These are phyloP conservation scores for Anisognathus igniventris DNA, from an alignment of 2,797 vertebrate genomes.

Conservation along the genomic window DNA sequence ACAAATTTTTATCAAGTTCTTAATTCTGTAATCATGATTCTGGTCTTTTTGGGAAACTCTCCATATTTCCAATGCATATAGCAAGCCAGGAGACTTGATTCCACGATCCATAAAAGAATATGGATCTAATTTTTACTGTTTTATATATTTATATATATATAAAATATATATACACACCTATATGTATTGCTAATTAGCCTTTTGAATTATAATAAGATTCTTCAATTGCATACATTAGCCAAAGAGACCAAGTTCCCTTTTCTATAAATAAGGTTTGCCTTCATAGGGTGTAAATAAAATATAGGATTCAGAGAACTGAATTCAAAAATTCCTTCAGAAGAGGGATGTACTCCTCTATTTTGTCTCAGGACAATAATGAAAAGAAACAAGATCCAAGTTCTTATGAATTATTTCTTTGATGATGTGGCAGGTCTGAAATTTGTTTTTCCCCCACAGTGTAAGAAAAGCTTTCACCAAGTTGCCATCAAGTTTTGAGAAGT, in stretches of 20 bases:
- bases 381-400: neutral
- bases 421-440: neutral
- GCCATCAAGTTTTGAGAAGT: neutral
- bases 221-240: neutral
- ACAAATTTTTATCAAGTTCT: neutral
- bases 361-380: neutral
- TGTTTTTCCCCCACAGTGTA: neutral
- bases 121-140: neutral
- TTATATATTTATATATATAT: neutral
- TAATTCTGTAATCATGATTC: neutral
- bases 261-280: neutral
- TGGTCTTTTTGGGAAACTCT: neutral
- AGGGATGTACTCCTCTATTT: neutral
- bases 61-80: neutral
- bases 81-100: neutral
- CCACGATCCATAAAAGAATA: neutral
- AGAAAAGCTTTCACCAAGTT: neutral
- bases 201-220: neutral
- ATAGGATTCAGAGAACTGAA: neutral
- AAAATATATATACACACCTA: fast-evolving
- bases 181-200: neutral
- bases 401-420: neutral
- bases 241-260: neutral
- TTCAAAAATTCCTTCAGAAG: neutral
- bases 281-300: neutral